Evolutionary conservation across 2,113 vertebrate species (phyloP).

Genomic region (Sylvietta virens): DNA sequence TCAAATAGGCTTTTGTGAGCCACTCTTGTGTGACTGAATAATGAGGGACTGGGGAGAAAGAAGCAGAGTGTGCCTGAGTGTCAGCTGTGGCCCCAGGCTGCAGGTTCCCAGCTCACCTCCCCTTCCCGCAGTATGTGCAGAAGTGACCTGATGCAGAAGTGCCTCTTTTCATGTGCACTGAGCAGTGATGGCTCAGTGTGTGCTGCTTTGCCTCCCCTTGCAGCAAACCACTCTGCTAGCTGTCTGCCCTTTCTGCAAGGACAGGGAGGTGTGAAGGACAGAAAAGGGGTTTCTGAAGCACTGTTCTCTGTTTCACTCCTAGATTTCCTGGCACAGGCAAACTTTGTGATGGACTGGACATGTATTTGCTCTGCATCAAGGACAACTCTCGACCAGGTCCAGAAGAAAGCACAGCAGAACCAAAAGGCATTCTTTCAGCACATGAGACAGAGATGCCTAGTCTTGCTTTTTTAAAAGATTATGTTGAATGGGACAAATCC

Average conservation of each 20-base stretch:
- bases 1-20: not conserved
- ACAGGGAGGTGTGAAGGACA: not conserved
- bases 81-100: not conserved
- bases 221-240: not conserved
- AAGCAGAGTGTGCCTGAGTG: not conserved
- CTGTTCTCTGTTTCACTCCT: not conserved
- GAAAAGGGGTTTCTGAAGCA: not conserved
- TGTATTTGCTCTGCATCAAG: not conserved
- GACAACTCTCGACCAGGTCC: not conserved
- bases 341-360: not conserved
- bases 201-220: not conserved
- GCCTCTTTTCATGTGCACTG: rapidly evolving
- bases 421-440: not conserved
- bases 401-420: not conserved
- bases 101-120: not conserved
- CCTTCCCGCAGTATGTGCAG: rapidly evolving
- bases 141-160: not conserved
- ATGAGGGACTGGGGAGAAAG: not conserved
- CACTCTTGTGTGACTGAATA: not conserved
- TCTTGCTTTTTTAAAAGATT: not conserved
- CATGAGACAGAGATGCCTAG: not conserved
- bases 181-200: not conserved
- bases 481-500: not conserved
- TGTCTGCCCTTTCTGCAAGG: not conserved
- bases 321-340: not conserved